phyloP scores from a whole-genome alignment of 2,797 vertebrate genomes.

The Vireo griseus region DNA sequence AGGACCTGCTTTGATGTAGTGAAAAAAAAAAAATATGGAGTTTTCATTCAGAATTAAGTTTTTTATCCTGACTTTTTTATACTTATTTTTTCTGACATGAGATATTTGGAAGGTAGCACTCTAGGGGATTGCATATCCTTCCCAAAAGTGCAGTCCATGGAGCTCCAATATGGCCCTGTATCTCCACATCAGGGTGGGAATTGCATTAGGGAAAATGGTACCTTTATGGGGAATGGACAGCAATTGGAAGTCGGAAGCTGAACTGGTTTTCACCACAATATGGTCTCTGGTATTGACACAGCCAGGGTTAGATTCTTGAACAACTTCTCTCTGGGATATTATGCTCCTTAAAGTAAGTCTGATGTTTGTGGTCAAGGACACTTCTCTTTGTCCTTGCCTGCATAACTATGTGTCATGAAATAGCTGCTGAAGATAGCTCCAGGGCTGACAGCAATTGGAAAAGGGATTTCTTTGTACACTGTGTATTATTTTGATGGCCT shows the following conservation, averaged over 20 bases:
- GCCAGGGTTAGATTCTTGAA: not conserved
- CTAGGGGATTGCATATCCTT: not conserved
- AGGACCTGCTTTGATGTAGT: not conserved
- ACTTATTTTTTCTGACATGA: not conserved
- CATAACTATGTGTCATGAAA: not conserved
- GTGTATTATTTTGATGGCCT: not conserved
- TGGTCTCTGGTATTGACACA: not conserved
- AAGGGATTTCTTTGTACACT: not conserved
- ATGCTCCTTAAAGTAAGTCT: not conserved
- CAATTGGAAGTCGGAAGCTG: not conserved
- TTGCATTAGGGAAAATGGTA: accelerated
- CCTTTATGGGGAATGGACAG: not conserved
- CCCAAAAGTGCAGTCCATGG: not conserved
- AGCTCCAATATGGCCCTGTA: not conserved
- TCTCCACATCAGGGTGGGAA: not conserved
- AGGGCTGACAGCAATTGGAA: not conserved
- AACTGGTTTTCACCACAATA: not conserved
- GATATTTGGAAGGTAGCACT: not conserved
- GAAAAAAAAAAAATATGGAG: not conserved
- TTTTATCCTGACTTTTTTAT: not conserved
- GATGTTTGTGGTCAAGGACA: not conserved
- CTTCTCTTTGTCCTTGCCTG: not conserved
- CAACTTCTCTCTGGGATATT: not conserved
- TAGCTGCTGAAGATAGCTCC: not conserved
- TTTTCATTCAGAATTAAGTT: not conserved